Conservation (phyloP, 1,140 invertebrate species). For the Sycobia sp. region DNA sequence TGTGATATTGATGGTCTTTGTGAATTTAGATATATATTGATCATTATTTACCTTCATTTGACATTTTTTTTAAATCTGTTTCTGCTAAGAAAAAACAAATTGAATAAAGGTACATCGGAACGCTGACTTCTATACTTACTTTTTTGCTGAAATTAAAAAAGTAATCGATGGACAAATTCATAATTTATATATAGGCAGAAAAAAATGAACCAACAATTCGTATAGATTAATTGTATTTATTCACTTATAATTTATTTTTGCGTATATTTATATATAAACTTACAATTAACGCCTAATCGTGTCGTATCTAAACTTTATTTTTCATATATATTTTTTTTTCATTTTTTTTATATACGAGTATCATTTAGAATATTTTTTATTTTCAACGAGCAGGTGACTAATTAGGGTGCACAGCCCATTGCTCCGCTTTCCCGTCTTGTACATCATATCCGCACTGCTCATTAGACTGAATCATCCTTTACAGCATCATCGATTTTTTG, state of each 20-base stretch:
- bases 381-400: slow-evolving; percentile 51
- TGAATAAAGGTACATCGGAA: too few species aligned
- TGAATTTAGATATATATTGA: too few species aligned
- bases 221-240: slow-evolving; percentile 33
- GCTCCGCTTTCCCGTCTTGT: slow-evolving; percentile 14
- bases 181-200: neutral
- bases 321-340: too few species aligned
- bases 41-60: too few species aligned
- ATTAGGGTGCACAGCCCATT: slow-evolving; percentile 25
- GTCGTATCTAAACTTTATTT: slow-evolving; percentile 48
- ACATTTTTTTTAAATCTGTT: too few species aligned
- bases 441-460: too few species aligned
- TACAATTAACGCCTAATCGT: slow-evolving; percentile 41
- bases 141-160: too few species aligned
- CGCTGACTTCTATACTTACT: too few species aligned
- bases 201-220: neutral
- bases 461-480: too few species aligned
- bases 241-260: slow-evolving; percentile 37
- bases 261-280: slow-evolving; percentile 46
- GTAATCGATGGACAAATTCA: too few species aligned
- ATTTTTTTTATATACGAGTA: slow-evolving; percentile 35
- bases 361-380: slow-evolving; percentile 52
- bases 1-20: too few species aligned
- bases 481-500: slow-evolving; percentile 35
- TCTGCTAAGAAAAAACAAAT: too few species aligned